Percentiles rank a stretch among this genome's conserved stretches.
These are phyloP conservation scores for Hafferia zeledoni DNA, from an alignment of 2,797 vertebrate species.

Conservation along the genomic window DNA sequence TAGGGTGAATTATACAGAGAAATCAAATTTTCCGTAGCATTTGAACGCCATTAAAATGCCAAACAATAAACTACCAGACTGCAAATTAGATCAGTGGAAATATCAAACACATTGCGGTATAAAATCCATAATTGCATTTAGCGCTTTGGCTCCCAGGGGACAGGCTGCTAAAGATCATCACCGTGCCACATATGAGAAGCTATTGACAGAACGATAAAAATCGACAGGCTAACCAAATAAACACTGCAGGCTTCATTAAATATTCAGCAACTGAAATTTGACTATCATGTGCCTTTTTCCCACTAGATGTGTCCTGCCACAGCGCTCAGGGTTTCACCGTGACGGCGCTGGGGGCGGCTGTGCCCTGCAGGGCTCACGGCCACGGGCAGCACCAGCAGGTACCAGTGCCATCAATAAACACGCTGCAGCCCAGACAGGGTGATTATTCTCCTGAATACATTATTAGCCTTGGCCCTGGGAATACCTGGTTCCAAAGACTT, in stretches of 20 bases:
- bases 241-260: conserved; percentile 96
- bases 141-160: conserved; percentile 90
- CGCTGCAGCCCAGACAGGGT: conserved; percentile 5
- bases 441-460: conserved; percentile 58
- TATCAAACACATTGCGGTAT: conserved; percentile 99
- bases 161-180: conserved; percentile 97
- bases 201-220: conserved; percentile 99
- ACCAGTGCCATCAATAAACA: conserved; percentile 73
- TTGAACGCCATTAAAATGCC: conserved; percentile 99
- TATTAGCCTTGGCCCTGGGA: conserved; percentile 69
- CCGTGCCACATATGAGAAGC: conserved; percentile 91
- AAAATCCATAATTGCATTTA: conserved; percentile 99
- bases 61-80: conserved; percentile 99
- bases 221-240: conserved; percentile 99
- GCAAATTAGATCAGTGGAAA: conserved; percentile 99
- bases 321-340: conserved; percentile 32
- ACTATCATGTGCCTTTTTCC: conserved; percentile 81
- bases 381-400: conserved; percentile 82
- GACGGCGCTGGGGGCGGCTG: conserved; percentile 84
- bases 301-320: conserved; percentile 49
- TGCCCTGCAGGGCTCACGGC: conserved; percentile 78
- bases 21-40: conserved; percentile 99
- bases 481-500: conserved; percentile 63
- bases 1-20: conserved; percentile 99
- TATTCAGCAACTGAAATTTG: conserved; percentile 98